Conservation (phyloP, 2,113 vertebrate species). For the Lethenteron camtschaticum region DNA sequence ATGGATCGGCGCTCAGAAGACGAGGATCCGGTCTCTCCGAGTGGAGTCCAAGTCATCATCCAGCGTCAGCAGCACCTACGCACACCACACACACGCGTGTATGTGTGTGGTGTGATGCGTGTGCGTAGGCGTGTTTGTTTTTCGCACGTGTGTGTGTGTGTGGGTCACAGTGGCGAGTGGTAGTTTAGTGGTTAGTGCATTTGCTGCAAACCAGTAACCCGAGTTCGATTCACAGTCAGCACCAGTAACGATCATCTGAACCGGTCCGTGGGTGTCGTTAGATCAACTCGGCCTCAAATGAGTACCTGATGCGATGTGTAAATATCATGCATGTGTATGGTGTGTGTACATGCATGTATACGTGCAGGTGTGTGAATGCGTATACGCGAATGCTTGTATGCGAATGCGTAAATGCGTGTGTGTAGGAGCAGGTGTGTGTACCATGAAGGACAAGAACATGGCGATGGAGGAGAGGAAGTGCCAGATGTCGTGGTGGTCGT, state of each 20-base stretch:
- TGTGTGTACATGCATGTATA: neutral
- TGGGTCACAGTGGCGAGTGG: neutral
- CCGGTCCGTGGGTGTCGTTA: neutral
- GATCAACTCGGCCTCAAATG: neutral
- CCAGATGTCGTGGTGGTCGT: conserved; percentile 94
- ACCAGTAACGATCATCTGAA: neutral
- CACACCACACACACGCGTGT: neutral
- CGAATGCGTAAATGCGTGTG: neutral
- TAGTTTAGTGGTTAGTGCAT: neutral
- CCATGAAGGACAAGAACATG: conserved; percentile 95
- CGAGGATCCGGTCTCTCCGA: conserved; percentile 85
- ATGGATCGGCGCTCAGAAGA: conserved; percentile 31
- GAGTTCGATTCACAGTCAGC: neutral
- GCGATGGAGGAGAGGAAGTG: conserved; percentile 95
- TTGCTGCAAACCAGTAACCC: neutral
- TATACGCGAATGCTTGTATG: neutral
- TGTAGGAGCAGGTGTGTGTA: conserved; percentile 13
- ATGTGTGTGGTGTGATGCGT: too few species aligned
- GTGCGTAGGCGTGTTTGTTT: too few species aligned
- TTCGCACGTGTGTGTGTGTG: neutral
- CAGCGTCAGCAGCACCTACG: conserved; percentile 66
- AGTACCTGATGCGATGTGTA: neutral
- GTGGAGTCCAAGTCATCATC: conserved; percentile 69
- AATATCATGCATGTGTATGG: neutral
- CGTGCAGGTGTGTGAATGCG: neutral